Evolutionary conservation across 2,888 invertebrate species (phyloP), one percentile per base, ranked within the genome.

Genomic region (Xiphydria camelus): DNA sequence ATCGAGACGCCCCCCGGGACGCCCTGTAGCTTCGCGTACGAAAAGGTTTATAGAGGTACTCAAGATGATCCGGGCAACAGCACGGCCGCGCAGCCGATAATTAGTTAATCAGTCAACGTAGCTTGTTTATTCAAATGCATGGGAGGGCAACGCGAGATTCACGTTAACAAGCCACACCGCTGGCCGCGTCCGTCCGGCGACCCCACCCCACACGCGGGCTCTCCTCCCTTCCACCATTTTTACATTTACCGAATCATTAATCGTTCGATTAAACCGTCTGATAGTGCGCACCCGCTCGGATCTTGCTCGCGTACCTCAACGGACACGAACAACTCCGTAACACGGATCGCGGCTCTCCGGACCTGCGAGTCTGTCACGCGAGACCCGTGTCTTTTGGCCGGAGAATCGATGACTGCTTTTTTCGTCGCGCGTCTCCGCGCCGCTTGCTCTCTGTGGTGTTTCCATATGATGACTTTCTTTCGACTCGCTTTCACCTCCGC

Each of bases 71-170:
- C 36, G 50, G 38, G 47, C 49, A 49, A 54, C 40, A 47, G 51
- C 47, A 45, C 56, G 47, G 38, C 45, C 40, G 50, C 31, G 49
- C 48, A 51, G 43, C 45, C 48, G 55, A 59, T 65, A 65, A 65
- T 65, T 66, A 65, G 61, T 66, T 56, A 58, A 65, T 65, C 59
- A 52, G 52, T 65, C 66, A 63, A 49, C 48, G 51, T 42, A 29
- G 34, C 49, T 49, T 43, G 40, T 41, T 45, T 45, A 47, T 49
- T 41, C 41, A 41, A 46, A 49, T 41, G 45, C 35, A 40, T 35
- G 39, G 36, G 35, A 12, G 36, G 36, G 48, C 42, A 26, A 26
- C n/a, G 35, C 35, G 36, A 26, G 26, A 31, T n/a, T 22, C 43
- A 38, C 32, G 40, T 52, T 61, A 60, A 62, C 58, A 57, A 59